A percentile compares a stretch with the other conserved stretches of the same genome.
These are phyloP conservation scores for Betta splendens DNA, from an alignment of 2,797 vertebrate genomes.

Conservation along the genomic window DNA sequence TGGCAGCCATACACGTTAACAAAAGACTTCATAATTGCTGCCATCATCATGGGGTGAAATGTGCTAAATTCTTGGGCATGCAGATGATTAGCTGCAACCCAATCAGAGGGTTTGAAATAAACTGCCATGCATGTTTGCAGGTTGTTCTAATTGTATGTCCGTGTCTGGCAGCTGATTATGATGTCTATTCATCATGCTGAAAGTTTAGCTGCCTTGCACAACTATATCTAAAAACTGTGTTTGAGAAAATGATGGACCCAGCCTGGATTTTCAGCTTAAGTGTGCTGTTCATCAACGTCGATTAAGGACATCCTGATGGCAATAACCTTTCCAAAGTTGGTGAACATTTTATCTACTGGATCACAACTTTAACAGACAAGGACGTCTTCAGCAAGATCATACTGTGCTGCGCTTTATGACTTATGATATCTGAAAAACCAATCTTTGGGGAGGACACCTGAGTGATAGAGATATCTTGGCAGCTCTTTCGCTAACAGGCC, in stretches of 20 bases:
- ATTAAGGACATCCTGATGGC: conserved; percentile 3
- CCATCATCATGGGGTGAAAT: too few relatives aligned
- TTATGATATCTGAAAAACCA: conserved; percentile 49
- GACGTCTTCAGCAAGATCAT: conserved; percentile 25
- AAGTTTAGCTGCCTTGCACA: background rate
- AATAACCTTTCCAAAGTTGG: conserved; percentile 29
- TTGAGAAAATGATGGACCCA: conserved; percentile 4
- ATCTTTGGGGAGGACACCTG: conserved; percentile 29
- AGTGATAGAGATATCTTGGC: conserved; percentile 51
- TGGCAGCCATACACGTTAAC: conserved; percentile 61
- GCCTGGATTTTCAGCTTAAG: conserved; percentile 5
- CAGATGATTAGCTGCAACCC: conserved; percentile 10
- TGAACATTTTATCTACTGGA: conserved; percentile 10
- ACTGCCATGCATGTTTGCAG: too few relatives aligned
- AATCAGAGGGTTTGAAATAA: conserved; percentile 32
- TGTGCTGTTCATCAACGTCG: background rate
- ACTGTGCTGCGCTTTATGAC: conserved; percentile 14
- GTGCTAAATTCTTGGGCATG: conserved; percentile 9
- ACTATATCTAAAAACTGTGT: conserved; percentile 9
- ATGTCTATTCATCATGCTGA: conserved; percentile 43
- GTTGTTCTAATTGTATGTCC: conserved; percentile 27
- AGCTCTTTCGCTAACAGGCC: conserved; percentile 32
- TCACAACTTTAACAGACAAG: conserved; percentile 8
- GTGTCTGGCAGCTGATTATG: conserved; percentile 16
- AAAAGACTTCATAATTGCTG: conserved; percentile 51